Conservation (phyloP, 2,888 invertebrate genomes). For the Poecilus cupreus region DNA sequence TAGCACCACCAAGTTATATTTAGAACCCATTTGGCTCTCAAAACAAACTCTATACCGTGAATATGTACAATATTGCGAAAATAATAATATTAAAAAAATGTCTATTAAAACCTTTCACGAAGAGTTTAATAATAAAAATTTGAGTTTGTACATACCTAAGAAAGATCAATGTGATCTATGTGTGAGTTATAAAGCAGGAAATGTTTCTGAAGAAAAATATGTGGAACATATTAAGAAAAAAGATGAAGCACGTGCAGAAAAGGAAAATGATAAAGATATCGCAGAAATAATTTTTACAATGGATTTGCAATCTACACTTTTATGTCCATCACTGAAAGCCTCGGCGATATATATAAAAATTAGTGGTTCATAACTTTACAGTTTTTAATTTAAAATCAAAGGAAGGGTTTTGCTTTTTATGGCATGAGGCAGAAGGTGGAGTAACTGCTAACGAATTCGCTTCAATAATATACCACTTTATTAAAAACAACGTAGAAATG, state of each 20-base stretch:
- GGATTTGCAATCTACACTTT: slow-evolving; percentile 62
- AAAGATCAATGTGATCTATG: slow-evolving; percentile 64
- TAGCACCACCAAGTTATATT: slow-evolving; percentile 62
- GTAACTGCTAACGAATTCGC: slow-evolving; percentile 52
- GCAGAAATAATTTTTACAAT: slow-evolving; percentile 55
- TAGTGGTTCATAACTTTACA: slow-evolving; percentile 64
- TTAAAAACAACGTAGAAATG: slow-evolving; percentile 18
- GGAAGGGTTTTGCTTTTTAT: slow-evolving; percentile 63
- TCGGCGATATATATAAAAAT: too few species aligned
- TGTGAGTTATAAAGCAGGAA: slow-evolving; percentile 18
- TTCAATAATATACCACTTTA: slow-evolving; percentile 30
- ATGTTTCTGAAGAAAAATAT: slow-evolving; percentile 58
- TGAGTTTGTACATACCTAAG: slow-evolving; percentile 63
- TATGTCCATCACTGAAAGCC: slow-evolving; percentile 60
- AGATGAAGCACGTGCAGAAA: slow-evolving; percentile 55
- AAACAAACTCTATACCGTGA: slow-evolving; percentile 59
- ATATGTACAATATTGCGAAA: slow-evolving; percentile 61
- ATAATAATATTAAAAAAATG: slow-evolving; percentile 53
- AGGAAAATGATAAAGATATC: slow-evolving; percentile 57
- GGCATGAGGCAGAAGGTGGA: slow-evolving; percentile 63
- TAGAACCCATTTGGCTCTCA: slow-evolving; percentile 61
- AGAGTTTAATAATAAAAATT: slow-evolving; percentile 61
- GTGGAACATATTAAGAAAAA: slow-evolving; percentile 50
- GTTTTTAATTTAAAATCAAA: slow-evolving; percentile 63
- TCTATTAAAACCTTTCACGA: slow-evolving; percentile 61